Evolutionary conservation across 2,113 vertebrate genomes (phyloP).

Genomic region (Cephalopterus ornatus): DNA sequence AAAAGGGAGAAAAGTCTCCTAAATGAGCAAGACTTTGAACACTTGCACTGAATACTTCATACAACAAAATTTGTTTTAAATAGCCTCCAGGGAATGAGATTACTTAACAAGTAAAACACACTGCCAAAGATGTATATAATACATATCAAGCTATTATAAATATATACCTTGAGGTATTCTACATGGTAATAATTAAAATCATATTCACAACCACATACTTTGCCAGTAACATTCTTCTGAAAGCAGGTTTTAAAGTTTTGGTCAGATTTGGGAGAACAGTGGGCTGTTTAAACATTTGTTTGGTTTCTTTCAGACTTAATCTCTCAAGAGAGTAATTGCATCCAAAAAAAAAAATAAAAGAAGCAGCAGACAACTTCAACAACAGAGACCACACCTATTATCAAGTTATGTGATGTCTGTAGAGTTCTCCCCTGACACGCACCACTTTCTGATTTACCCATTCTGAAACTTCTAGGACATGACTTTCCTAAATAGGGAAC

Average conservation of each 20-base stretch:
- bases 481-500: neutral
- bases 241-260: neutral
- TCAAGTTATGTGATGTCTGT: neutral
- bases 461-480: neutral
- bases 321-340: neutral
- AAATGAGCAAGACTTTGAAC: neutral
- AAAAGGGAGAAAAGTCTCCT: neutral
- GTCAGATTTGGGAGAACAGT: neutral
- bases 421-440: neutral
- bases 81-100: neutral
- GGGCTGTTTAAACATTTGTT: neutral
- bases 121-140: neutral
- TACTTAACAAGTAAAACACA: neutral
- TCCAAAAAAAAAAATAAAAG: neutral
- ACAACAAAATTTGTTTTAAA: conserved; percentile 15
- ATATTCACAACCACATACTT: neutral
- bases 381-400: neutral
- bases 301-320: neutral
- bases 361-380: neutral
- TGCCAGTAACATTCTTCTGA: neutral
- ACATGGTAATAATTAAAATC: neutral
- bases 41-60: neutral
- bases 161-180: neutral
- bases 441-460: neutral
- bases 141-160: neutral